Percentiles rank a stretch among this genome's conserved stretches.
Evolutionary conservation across 2,113 vertebrate species (phyloP).

Genomic region (Panthera leo): DNA sequence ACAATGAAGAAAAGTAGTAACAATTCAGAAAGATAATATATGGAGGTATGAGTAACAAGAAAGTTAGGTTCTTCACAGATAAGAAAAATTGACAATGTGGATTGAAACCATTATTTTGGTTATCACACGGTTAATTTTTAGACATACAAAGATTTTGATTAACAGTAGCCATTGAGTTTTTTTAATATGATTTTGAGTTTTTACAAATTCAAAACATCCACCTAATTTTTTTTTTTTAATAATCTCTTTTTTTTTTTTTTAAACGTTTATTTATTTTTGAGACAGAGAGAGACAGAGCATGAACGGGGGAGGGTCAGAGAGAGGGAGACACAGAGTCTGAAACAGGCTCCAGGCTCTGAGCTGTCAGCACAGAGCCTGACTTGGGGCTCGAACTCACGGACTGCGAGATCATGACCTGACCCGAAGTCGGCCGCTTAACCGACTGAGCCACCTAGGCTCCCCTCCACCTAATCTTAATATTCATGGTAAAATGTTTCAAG

Average conservation of each 20-base stretch:
- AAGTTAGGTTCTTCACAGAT: background rate
- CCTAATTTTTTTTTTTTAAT: too few relatives aligned
- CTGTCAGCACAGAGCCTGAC: too few relatives aligned
- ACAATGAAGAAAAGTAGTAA: conserved; percentile 13
- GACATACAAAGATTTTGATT: conserved; percentile 18
- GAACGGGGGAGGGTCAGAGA: too few relatives aligned
- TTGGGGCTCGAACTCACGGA: too few relatives aligned
- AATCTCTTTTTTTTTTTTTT: too few relatives aligned
- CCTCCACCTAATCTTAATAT: background rate
- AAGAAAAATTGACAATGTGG: background rate
- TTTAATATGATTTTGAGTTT: conserved; percentile 45
- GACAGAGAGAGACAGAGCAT: too few relatives aligned
- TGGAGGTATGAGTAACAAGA: background rate
- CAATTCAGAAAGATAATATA: background rate
- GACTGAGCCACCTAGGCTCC: too few relatives aligned
- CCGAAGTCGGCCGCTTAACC: too few relatives aligned
- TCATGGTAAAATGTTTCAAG: conserved; percentile 29
- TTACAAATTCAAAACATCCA: conserved; percentile 29
- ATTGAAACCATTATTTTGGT: background rate
- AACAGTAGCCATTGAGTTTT: conserved; percentile 22
- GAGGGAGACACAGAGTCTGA: too few relatives aligned
- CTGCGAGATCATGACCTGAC: too few relatives aligned
- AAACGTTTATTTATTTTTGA: too few relatives aligned
- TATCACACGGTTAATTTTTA: background rate
- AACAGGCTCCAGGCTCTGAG: too few relatives aligned